Percentiles rank a stretch among this genome's conserved stretches.
Conservation (phyloP, 2,888 invertebrate genomes). For the Agrotis ipsilon region DNA sequence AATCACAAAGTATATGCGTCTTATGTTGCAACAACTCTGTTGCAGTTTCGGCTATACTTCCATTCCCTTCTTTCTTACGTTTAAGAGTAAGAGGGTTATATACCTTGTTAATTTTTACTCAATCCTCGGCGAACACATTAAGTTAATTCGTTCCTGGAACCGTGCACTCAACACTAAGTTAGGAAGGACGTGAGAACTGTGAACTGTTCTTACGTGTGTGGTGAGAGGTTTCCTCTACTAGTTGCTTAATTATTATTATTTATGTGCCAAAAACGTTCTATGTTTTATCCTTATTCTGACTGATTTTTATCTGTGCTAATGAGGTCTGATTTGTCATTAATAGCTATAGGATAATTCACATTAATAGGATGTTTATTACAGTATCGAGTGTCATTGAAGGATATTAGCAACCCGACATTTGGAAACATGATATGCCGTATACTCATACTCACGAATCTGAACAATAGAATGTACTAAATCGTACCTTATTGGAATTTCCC, state of each 20-base stretch:
- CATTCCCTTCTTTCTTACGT: constrained; percentile 49
- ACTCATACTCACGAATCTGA: not conserved
- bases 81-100: constrained; percentile 52
- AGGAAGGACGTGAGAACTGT: constrained; percentile 60
- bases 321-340: not conserved
- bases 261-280: constrained; percentile 43
- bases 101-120: constrained; percentile 74
- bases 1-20: constrained; percentile 67
- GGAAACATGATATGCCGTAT: not conserved
- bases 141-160: constrained; percentile 76
- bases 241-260: constrained; percentile 73
- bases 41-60: constrained; percentile 39
- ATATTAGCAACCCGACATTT: not conserved
- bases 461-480: not conserved
- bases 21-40: constrained; percentile 53
- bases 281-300: not conserved
- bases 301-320: constrained; percentile 6
- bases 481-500: not conserved
- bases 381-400: not conserved
- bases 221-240: constrained; percentile 65
- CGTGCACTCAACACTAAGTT: constrained; percentile 75
- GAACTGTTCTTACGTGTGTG: constrained; percentile 64
- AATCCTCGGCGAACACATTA: constrained; percentile 77
- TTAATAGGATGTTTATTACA: too few relatives aligned
- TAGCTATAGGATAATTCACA: not conserved